Base-by-base conservation (phyloP, 2,888 invertebrate species). In the Tigriopus californicus region DNA sequence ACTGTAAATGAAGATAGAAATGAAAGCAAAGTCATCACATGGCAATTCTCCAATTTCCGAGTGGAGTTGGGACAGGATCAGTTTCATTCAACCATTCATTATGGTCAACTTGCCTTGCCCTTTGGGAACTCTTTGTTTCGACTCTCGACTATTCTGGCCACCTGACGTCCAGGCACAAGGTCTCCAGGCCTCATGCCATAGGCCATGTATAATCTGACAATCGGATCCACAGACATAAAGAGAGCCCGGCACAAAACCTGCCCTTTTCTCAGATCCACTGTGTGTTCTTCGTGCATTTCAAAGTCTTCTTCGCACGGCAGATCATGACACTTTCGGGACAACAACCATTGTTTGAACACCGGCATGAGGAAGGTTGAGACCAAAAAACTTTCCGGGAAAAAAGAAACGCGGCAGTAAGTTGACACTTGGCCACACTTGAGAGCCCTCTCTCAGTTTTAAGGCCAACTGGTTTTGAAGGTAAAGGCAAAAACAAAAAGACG, bases 211-310 rank as follows among this genome's bases (percentile, higher is more conserved):
- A 57, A 22, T 20, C 58, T 20, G 10, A 49, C 49, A 33, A 58
- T 58, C 1, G 58, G 58, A 40, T 58, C 58, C 13, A 58, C 49
- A n/a, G 58, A 58, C n/a, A 58, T 20, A 8, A 49, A 58, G 1
- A 58, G 33, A 33, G 58, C 33, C 13, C 58, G 20, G 47, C 58
- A 58, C 40, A 58, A 18, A 18, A 58, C 49, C 49, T 58, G 49
- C 11, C 58, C 58, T 46, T 58, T 58, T n/a, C 58, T 49, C 11
- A 58, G 40, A 24, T 58, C 58, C 12, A 12, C 15, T 3, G 47
- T 49, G n/a, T 52, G 47, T n/a, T 58, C 58, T 15, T 58, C 58
- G 20, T 49, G 13, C 11, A 54, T 24, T 18, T 18, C 40, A 40
- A 54, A 54, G 15, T 54, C 40, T 15, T 54, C 41, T 40, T 33